Evolutionary conservation across 2,888 invertebrate species (phyloP).

Genomic region (Leucania comma): DNA sequence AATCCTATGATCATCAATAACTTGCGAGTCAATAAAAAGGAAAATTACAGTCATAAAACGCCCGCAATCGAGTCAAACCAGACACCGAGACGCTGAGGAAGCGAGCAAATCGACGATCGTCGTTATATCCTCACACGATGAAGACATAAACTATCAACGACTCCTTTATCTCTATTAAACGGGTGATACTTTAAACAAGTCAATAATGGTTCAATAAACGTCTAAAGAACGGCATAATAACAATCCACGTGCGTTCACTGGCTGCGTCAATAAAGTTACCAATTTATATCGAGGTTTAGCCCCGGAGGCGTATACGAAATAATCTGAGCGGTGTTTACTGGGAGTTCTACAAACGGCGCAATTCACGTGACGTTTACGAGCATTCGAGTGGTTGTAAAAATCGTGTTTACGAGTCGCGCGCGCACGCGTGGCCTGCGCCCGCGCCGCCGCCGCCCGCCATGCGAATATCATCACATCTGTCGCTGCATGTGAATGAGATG

Average conservation of each 20-base stretch:
- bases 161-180: slow-evolving; percentile 90
- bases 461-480: slow-evolving; percentile 82
- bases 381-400: slow-evolving; percentile 89
- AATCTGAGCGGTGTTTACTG: slow-evolving; percentile 89
- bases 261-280: slow-evolving; percentile 86
- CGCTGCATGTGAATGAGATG: slow-evolving; percentile 79
- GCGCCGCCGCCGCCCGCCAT: slow-evolving; percentile 69
- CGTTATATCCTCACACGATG: slow-evolving; percentile 80
- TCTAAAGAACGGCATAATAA: slow-evolving; percentile 89
- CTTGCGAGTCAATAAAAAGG: slow-evolving; percentile 80
- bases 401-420: slow-evolving; percentile 86
- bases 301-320: slow-evolving; percentile 90
- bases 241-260: slow-evolving; percentile 87
- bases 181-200: slow-evolving; percentile 90
- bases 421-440: slow-evolving; percentile 80
- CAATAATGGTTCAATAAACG: slow-evolving; percentile 90
- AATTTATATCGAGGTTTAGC: slow-evolving; percentile 89
- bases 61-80: slow-evolving; percentile 74
- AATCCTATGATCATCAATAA: slow-evolving; percentile 72
- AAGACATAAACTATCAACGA: slow-evolving; percentile 87
- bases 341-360: slow-evolving; percentile 89
- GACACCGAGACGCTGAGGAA: slow-evolving; percentile 79
- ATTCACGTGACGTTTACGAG: slow-evolving; percentile 89
- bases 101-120: slow-evolving; percentile 70
- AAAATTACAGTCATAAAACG: slow-evolving; percentile 87